Evolutionary conservation across 1,140 invertebrate genomes (phyloP).

Genomic region (Pogonomyrmex californicus): DNA sequence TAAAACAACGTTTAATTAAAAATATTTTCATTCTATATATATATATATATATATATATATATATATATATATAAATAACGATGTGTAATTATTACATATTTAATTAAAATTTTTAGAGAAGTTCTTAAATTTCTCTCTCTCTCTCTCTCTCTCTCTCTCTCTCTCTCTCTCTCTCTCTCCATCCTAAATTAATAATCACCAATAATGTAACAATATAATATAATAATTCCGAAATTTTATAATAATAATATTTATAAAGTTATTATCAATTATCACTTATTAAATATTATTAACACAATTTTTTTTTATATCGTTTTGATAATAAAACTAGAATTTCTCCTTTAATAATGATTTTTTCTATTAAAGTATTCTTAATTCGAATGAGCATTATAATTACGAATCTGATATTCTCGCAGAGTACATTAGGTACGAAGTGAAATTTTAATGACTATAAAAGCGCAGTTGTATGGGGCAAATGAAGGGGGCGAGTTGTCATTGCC

Average conservation of each 20-base stretch:
- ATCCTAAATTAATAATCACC: background rate
- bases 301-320: background rate
- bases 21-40: background rate
- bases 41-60: too few relatives aligned
- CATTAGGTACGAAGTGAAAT: background rate
- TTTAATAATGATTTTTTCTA: background rate
- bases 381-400: background rate
- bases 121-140: background rate
- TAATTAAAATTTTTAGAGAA: background rate
- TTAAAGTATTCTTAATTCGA: background rate
- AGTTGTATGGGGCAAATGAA: background rate
- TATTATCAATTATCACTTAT: background rate
- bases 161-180: background rate
- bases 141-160: background rate
- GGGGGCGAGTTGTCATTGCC: background rate
- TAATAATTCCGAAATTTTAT: background rate
- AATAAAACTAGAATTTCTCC: constrained; percentile 1
- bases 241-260: background rate
- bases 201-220: background rate
- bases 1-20: background rate
- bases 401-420: background rate
- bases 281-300: background rate
- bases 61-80: background rate
- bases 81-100: background rate
- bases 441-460: background rate